Conservation (phyloP, 2,113 vertebrate species). For the Corythornis vintsioides region DNA sequence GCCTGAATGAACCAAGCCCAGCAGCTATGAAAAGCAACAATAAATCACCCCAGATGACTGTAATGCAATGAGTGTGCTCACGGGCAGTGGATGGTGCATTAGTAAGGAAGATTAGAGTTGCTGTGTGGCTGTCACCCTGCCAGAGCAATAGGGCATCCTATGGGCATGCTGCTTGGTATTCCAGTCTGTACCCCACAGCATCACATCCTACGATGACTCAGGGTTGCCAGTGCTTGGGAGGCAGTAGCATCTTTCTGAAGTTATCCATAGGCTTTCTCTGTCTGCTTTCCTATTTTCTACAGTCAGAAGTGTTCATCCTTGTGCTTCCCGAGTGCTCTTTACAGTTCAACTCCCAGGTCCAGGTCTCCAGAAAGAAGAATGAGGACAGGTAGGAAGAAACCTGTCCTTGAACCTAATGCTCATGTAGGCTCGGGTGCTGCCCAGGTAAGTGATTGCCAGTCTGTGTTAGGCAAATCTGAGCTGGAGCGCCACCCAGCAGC, state of each 20-base stretch:
- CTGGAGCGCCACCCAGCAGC: background rate
- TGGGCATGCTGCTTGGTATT: background rate
- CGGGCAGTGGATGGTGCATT: rapidly evolving
- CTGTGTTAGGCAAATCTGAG: background rate
- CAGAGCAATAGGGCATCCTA: background rate
- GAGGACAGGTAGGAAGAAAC: background rate
- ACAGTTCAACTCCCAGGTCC: background rate
- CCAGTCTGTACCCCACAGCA: rapidly evolving
- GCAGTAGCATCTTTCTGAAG: background rate
- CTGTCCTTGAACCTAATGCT: background rate
- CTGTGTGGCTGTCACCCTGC: background rate
- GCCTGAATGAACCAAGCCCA: background rate
- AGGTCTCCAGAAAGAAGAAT: background rate
- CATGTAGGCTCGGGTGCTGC: background rate
- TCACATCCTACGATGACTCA: rapidly evolving
- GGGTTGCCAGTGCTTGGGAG: background rate
- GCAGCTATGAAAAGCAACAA: background rate
- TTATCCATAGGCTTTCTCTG: background rate
- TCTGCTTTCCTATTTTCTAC: background rate
- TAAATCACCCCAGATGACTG: background rate
- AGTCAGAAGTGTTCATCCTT: background rate
- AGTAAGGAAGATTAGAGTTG: background rate
- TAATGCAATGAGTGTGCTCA: background rate
- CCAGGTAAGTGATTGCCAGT: background rate
- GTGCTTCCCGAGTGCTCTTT: background rate